phyloP scores from a whole-genome alignment of 2,113 vertebrate genomes.

The Poeciliopsis occidentalis region DNA sequence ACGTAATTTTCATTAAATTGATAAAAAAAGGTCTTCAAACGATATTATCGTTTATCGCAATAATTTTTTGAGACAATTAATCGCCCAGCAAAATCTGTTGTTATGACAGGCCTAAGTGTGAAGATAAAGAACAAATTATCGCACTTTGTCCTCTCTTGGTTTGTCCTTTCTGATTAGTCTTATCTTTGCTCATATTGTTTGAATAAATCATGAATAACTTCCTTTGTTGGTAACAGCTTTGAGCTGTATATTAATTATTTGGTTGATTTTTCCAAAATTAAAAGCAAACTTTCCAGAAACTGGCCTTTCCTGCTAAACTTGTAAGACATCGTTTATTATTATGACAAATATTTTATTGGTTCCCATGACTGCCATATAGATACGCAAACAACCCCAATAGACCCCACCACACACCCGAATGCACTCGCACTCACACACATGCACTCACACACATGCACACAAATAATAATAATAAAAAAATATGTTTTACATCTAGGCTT shows the following conservation, averaged over 20 bases:
- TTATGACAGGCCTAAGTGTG: not conserved
- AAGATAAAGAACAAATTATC: constrained; percentile 10
- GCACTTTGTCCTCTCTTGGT: constrained; percentile 29
- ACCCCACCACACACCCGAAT: not conserved
- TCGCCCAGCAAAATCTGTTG: too few relatives aligned
- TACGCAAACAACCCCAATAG: not conserved
- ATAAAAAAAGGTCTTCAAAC: too few relatives aligned
- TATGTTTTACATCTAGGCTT: too few relatives aligned
- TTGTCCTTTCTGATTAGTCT: not conserved
- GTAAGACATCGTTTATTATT: not conserved
- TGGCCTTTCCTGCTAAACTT: not conserved
- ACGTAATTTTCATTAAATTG: too few relatives aligned
- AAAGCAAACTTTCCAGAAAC: not conserved
- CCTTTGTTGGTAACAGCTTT: not conserved
- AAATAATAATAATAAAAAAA: not conserved
- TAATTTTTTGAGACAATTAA: too few relatives aligned
- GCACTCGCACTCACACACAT: too few relatives aligned
- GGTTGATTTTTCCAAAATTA: not conserved
- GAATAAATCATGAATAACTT: not conserved
- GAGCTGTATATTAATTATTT: not conserved
- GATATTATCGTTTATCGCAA: too few relatives aligned
- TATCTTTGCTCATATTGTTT: not conserved
- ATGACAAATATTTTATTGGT: not conserved
- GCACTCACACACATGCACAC: not conserved
- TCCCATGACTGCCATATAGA: not conserved